Conservation (phyloP, 1,140 invertebrate genomes). For the Apis mellifera region DNA sequence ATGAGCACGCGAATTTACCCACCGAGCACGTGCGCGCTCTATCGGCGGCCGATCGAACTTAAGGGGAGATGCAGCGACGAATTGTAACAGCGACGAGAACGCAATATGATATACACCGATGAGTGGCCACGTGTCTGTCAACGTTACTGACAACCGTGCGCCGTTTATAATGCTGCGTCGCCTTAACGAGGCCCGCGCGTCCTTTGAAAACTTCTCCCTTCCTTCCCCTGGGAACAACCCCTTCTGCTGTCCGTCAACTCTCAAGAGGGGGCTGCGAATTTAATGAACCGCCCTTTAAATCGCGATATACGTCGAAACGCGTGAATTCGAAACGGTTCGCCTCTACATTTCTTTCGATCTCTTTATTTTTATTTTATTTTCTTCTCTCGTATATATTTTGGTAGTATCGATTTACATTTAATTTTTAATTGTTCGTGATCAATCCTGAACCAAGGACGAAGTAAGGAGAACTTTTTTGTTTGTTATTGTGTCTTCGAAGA, state of each 20-base stretch:
- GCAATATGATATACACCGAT: conserved; percentile 57
- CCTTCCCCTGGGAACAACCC: conserved; percentile 60
- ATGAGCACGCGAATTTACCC: too few species aligned
- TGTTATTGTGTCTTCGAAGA: too few species aligned
- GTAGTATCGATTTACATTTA: too few species aligned
- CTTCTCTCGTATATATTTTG: too few species aligned
- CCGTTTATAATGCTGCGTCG: conserved; percentile 74
- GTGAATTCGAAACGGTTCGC: too few species aligned
- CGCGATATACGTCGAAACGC: conserved; percentile 35
- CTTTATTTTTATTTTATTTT: too few species aligned
- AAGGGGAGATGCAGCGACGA: background rate
- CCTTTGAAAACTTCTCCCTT: conserved; percentile 70
- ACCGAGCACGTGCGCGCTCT: too few species aligned
- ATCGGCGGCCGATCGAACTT: background rate
- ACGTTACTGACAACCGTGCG: conserved; percentile 52
- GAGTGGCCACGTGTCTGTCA: conserved; percentile 60
- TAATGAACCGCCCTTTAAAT: conserved; percentile 71
- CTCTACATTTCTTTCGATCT: too few species aligned
- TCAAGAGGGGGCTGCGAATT: conserved; percentile 63
- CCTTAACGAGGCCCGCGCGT: conserved; percentile 74
- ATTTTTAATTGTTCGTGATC: too few species aligned
- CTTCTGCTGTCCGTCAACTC: conserved; percentile 71
- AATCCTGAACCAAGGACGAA: too few species aligned
- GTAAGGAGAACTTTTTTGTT: too few species aligned
- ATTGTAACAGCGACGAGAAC: conserved; percentile 9